Evolutionary conservation across 64 coral and sea anemone species (phyloP), one percentile per base, ranked within the genome.

Genomic region (Acropora tenuis): DNA sequence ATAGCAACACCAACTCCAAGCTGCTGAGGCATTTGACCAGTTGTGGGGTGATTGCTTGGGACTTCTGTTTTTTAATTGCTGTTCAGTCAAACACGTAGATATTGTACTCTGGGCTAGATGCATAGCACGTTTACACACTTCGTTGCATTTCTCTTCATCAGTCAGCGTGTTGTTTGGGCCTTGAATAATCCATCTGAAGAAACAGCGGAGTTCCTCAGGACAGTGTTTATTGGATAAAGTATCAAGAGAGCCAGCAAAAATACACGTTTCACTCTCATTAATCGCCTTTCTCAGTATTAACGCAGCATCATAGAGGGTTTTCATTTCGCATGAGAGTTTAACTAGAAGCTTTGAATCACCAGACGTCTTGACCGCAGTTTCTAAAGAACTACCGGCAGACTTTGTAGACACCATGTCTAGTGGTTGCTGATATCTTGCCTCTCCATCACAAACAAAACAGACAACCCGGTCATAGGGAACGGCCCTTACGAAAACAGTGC

Each of bases 231-330:
- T 50, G 0, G 73, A 5, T 4, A 81, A 19, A 77, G 83, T 84
- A 45, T 83, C 47, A 50, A 93, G 82, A 44, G 84, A 88, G 8
- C 83, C 83, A 59, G 74, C 78, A 80, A 93, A 93, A n/a, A 41
- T 7, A 75, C 91, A 93, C 1, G 69, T 73, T 17, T 45, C 58
- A 83, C 92, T 80, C 8, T 69, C 71, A 15, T 13, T 81, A 2
- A 93, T 93, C 7, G 84, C 74, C 46, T 88, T 93, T 47, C 76
- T 87, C 7, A 93, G 17, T 43, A 88, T 43, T 45, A 16, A 5
- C 1, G 79, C 79, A 8, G 91, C 85, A 59, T 94, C 92, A 67
- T 83, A 94, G 6, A 94, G 63, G 52, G 57, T 84, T 78, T 94
- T 94, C 92, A 94, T 66, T 60, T 93, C 60, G 10, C 53, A 61